These are phyloP conservation scores for Charaxes varanes DNA, from an alignment of 1,140 invertebrate species.

Conservation along the genomic window DNA sequence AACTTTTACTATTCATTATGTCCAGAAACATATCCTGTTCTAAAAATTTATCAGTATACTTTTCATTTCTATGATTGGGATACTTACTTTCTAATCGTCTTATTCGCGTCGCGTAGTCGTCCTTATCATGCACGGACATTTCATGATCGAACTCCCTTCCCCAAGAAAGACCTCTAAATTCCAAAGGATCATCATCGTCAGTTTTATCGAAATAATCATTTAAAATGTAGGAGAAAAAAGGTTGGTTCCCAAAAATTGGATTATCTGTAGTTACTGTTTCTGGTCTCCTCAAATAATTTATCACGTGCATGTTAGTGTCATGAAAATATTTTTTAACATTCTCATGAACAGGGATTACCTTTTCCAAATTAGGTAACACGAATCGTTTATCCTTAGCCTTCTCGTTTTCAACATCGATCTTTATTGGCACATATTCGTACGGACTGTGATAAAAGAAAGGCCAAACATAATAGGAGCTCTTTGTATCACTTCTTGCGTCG, in stretches of 20 bases:
- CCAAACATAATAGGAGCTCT: constrained; percentile 35
- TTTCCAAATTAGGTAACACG: constrained; percentile 17
- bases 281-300: constrained; percentile 7
- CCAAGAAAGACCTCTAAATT: constrained; percentile 43
- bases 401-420: constrained; percentile 29
- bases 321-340: constrained; percentile 27
- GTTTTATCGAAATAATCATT: constrained; percentile 53
- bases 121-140: constrained; percentile 17
- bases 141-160: constrained; percentile 42
- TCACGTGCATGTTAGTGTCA: constrained; percentile 1
- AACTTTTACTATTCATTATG: constrained; percentile 3
- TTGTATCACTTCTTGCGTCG: constrained; percentile 42
- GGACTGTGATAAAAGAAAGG: constrained; percentile 41
- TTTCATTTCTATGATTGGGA: not conserved
- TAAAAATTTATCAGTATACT: not conserved
- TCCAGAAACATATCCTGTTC: not conserved
- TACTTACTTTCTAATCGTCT: constrained; percentile 24
- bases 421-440: constrained; percentile 40
- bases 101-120: constrained; percentile 13
- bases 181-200: constrained; percentile 40
- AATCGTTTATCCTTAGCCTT: constrained; percentile 52
- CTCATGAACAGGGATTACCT: constrained; percentile 48
- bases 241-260: constrained; percentile 41
- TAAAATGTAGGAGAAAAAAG: constrained; percentile 49
- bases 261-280: constrained; percentile 28